Conservation (phyloP, 2,113 vertebrate genomes). For the Sinocyclocheilus maitianheensis region DNA sequence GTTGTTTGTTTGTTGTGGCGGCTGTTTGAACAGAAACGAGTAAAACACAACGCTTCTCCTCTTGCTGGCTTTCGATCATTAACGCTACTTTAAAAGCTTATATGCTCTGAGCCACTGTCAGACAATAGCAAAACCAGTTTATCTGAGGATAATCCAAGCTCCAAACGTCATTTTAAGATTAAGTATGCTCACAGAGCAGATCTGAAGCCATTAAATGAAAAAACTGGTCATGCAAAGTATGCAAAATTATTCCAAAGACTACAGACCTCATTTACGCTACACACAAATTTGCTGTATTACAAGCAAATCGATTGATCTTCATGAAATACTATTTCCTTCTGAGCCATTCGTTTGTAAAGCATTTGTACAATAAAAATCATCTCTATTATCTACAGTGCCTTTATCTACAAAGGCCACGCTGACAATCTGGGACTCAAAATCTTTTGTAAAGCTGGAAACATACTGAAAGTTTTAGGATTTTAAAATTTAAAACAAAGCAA, state of each 20-base stretch:
- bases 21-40: conserved; percentile 32
- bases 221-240: conserved; percentile 31
- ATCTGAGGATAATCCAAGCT: conserved; percentile 27
- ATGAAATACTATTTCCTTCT: background rate
- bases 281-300: conserved; percentile 9
- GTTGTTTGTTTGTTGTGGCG: conserved; percentile 31
- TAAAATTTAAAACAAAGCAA: background rate
- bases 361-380: conserved; percentile 1
- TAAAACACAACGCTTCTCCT: background rate
- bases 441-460: background rate
- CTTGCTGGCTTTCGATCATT: conserved; percentile 23
- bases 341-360: background rate
- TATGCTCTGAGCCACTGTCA: background rate
- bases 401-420: background rate
- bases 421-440: conserved; percentile 16
- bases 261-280: conserved; percentile 26
- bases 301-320: conserved; percentile 12
- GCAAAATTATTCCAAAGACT: conserved; percentile 23
- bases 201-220: conserved; percentile 21
- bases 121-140: conserved; percentile 25
- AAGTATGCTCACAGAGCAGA: conserved; percentile 2
- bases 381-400: conserved; percentile 12
- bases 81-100: conserved; percentile 4
- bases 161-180: conserved; percentile 24
- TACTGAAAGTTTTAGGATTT: background rate